Conservation (phyloP, 2,888 invertebrate genomes). For the Ceratothoa steindachneri region DNA sequence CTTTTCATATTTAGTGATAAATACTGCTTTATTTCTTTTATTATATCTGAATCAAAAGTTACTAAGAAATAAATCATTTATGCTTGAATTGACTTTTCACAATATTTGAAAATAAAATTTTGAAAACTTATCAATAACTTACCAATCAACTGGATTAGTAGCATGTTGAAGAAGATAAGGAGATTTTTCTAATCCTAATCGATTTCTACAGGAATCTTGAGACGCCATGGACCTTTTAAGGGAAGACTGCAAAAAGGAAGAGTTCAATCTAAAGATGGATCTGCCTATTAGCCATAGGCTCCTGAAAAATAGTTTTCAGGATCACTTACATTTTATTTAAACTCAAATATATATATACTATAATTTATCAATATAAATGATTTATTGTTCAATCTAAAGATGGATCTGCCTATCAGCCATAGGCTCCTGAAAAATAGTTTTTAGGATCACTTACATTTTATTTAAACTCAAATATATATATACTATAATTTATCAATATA, state of each 20-base stretch:
- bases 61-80: no score
- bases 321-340: neutral
- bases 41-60: no score
- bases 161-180: slow-evolving; percentile 18
- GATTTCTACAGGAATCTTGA: neutral
- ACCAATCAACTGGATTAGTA: slow-evolving; percentile 19
- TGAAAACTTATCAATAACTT: no score
- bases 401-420: neutral
- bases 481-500: neutral
- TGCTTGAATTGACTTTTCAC: no score
- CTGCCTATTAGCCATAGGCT: neutral
- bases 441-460: neutral
- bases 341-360: neutral
- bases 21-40: no score
- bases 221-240: neutral
- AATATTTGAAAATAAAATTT: no score
- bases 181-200: neutral
- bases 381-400: slow-evolving; percentile 2
- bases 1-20: no score
- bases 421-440: neutral
- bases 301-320: neutral
- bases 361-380: neutral
- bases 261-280: neutral
- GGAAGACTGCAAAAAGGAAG: neutral
- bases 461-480: neutral